Evolutionary conservation across 2,888 invertebrate species (phyloP), one percentile per base, ranked within the genome.

Genomic region (Tricholauxania praeusta): DNA sequence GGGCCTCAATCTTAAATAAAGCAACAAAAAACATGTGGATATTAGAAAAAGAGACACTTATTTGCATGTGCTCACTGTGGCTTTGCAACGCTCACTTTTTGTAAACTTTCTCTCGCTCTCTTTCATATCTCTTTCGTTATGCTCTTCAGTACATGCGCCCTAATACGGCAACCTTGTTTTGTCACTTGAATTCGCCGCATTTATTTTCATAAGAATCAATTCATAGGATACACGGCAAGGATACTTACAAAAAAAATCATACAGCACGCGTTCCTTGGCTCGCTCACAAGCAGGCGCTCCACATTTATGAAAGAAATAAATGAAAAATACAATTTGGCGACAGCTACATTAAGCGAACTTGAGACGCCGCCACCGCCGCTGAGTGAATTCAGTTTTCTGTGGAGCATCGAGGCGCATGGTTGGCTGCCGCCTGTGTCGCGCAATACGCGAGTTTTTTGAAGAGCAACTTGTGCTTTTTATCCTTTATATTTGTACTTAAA

Each of bases 361-460:
- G 39, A 39, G 7, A 39, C 39, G 39, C 39, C 39, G 39, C 39
- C 39, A 39, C 39, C 39, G 10, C 10, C 39, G 10, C 7, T 39
- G 39, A 39, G 39, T 57, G 55, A 67, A 67, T n/a, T 67, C 67
- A 67, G 67, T 67, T 69, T 60, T 47, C 59, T 69, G 68, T 59
- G 68, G 59, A 69, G 14, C 32, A 28, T 22, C 49, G 68, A 69
- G 49, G 49, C 28, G 32, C 5, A 60, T 60, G 68, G 68, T 69
- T 60, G 51, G 15, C 39, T 14, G 52, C 28, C n/a, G n/a, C 32
- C 66, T 66, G 47, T 32, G 22, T 8, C 39, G 19, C 28, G 59
- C 48, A 55, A 48, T 15, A 48, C 22, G n/a, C 49, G 59, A 49
- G 49, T 48, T 69, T 28, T 28, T 69, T 69, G n/a, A 48, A 57